Evolutionary conservation across 2,888 invertebrate genomes (phyloP), one percentile per base, ranked within the genome.

Genomic region (Halictus ligatus): DNA sequence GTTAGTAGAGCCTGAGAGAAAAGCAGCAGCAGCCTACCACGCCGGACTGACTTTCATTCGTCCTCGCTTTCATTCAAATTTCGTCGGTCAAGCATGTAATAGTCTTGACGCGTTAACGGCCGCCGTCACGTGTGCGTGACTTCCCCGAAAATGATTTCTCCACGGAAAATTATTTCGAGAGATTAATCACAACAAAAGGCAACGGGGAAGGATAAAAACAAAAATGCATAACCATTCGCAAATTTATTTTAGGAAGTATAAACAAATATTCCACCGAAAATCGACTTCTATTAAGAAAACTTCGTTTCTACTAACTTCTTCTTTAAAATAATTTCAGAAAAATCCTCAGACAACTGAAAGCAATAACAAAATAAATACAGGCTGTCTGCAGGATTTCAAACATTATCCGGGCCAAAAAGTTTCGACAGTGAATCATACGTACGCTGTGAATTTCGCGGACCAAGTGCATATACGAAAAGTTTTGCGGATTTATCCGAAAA

Each of bases 11-110:
- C 54, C 67, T 40, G 69, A 69, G 69, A 72, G 50, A 76, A 73
- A 25, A 76, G 58, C 81, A 64, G 60, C 60, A 60, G 60, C 60
- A 71, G 80, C 86, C 86, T 85, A 86, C 87, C 87, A 87, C 86
- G 87, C 87, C 87, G 87, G 87, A 87, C 83, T 54, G 40, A 43
- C 69, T 40, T 69, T n/a, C 21, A 64, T n/a, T 54, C 71, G 60
- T 35, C 35, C 25, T 50, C 71, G 35, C 35, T 71, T 64, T 77
- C 71, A 78, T 40, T 50, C 4, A 18, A 73, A 72, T 35, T 21
- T 69, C 58, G 64, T 46, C 71, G 21, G 81, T 64, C 35, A 18
- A 82, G 73, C 50, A 48, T 18, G 29, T 4, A 18, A 46, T n/a
- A 25, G 25, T 46, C 15, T 43, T 46, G 15, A n/a, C 43, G 25